phyloP scores from a whole-genome alignment of 2,113 vertebrate genomes.

The Corvus cornix region DNA sequence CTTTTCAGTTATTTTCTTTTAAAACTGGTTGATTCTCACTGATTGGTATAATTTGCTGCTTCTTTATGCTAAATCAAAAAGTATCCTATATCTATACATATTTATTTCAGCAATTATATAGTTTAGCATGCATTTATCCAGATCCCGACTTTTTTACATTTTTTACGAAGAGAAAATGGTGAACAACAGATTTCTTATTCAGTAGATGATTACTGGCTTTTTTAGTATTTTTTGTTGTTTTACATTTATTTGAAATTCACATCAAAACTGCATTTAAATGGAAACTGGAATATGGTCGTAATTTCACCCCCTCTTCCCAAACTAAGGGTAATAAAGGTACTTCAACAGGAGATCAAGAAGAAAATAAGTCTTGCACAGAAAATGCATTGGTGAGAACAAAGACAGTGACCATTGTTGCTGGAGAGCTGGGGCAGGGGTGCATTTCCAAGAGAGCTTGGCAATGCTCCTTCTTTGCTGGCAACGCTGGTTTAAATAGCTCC shows the following conservation, averaged over 20 bases:
- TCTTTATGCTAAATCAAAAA: constrained; percentile 61
- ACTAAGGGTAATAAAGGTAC: neutral
- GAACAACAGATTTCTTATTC: constrained; percentile 60
- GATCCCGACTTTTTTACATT: constrained; percentile 19
- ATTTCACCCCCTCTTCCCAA: neutral
- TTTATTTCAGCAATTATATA: constrained; percentile 62
- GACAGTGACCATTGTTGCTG: neutral
- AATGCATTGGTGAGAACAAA: neutral
- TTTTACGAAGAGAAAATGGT: constrained; percentile 33
- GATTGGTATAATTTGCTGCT: constrained; percentile 65
- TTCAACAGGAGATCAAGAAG: neutral
- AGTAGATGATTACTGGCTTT: constrained; percentile 29
- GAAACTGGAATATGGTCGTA: neutral
- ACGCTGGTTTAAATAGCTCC: neutral
- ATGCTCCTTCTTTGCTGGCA: neutral
- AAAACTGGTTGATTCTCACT: constrained; percentile 52
- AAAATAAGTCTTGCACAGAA: constrained; percentile 4
- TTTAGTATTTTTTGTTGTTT: neutral
- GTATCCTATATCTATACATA: constrained; percentile 66
- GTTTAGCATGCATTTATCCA: constrained; percentile 60
- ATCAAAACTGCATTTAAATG: constrained; percentile 28
- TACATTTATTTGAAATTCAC: constrained; percentile 2
- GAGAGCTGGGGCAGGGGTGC: neutral
- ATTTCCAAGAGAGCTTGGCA: neutral
- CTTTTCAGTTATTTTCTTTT: constrained; percentile 49